Percentiles rank a stretch among this genome's conserved stretches.
Evolutionary conservation across 2,888 invertebrate species (phyloP).

Genomic region (Venustoraphidia nigricollis): DNA sequence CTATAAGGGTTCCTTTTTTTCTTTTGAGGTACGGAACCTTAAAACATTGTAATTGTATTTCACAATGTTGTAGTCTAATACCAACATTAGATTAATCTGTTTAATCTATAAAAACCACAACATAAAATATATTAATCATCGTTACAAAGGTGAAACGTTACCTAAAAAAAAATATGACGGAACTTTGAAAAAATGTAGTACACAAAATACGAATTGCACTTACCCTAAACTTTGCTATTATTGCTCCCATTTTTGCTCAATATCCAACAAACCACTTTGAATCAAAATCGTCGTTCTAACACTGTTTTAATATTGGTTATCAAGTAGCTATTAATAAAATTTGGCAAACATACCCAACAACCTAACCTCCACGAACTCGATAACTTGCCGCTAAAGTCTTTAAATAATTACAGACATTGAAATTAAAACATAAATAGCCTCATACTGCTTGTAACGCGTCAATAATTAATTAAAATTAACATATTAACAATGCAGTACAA

Average conservation of each 20-base stretch:
- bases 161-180: constrained; percentile 5
- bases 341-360: background rate
- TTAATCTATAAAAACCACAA: constrained; percentile 4
- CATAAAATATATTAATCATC: constrained; percentile 3
- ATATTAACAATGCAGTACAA: no score
- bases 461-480: no score
- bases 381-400: no score
- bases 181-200: constrained; percentile 4
- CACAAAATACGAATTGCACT: constrained; percentile 22
- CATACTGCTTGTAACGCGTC: no score
- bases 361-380: no score
- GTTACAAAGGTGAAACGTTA: background rate
- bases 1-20: no score
- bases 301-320: background rate
- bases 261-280: background rate
- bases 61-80: constrained; percentile 4
- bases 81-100: constrained; percentile 8
- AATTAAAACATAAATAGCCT: no score
- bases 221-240: constrained; percentile 53
- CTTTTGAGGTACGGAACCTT: no score
- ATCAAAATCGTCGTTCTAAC: background rate
- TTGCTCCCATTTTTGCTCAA: constrained; percentile 40
- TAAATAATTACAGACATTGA: no score
- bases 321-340: constrained; percentile 6
- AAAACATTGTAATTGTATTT: background rate